Base-by-base conservation (phyloP, 2,113 vertebrate genomes). In the Ameiurus melas region DNA sequence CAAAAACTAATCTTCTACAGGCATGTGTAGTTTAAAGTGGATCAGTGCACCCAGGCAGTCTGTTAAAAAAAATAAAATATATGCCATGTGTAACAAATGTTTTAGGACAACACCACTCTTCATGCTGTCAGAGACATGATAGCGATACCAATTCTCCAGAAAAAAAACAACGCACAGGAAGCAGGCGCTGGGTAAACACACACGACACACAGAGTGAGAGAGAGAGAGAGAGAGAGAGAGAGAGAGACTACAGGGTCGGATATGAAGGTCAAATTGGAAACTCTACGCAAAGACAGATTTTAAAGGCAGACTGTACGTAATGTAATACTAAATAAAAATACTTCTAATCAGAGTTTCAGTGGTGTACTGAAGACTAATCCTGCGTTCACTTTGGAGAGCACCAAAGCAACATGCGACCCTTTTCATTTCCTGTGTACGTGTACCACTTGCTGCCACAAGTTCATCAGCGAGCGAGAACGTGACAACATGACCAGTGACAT, bases 41-140 rank as follows among this genome's bases (percentile, higher is more conserved):
- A 68, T 68, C 58, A 43, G 75, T 39, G 25, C 39, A 60, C 39
- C 30, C 36, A 19, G 58, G 85, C 57, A 79, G 39, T 77, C 25
- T 43, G 58, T 51, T 47, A 47, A 77, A 73, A 64, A 57, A 17
- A n/a, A n/a, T n/a, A n/a, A n/a, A n/a, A n/a, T n/a, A 62, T 66
- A n/a, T 64, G 85, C 25, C 85, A 71, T 39, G 60, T 78, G 57
- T 86, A 77, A 86, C 85, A 86, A 78, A 86, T 86, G 85, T 86
- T 64, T 60, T 33, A 53, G 73, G 75, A 66, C 58, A 78, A 73
- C 75, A 66, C 58, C 39, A 64, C 36, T 64, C 85, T 64, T 86
- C 73, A 30, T 62, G 33, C 58, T 86, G 58, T 79, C 85, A 79
- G 73, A 53, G 58, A 51, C 58, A 64, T 43, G 25, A 51, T 19